phyloP scores from a whole-genome alignment of 92 coral and sea anemone species.

The Porites cylindrica region DNA sequence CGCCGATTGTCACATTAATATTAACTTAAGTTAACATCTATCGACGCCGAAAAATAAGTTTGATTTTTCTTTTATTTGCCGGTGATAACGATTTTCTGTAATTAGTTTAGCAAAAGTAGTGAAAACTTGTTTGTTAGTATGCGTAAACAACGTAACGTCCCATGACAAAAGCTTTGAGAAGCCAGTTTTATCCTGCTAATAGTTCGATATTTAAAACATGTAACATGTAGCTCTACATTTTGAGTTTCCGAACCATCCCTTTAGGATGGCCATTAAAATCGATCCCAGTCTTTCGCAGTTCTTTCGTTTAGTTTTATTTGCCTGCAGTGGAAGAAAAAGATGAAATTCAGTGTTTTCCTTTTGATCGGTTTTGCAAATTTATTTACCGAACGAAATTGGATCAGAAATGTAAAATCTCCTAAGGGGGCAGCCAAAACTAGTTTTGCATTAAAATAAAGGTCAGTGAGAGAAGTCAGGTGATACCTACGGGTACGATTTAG shows the following conservation, averaged over 20 bases:
- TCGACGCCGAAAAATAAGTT: conserved; percentile 31
- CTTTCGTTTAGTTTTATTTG: neutral
- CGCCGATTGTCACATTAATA: conserved; percentile 37
- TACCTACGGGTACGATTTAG: conserved; percentile 8
- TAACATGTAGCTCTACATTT: no score
- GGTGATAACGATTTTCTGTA: conserved; percentile 5
- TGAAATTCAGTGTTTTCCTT: neutral
- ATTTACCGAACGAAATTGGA: neutral
- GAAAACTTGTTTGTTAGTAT: neutral
- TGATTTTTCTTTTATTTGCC: neutral
- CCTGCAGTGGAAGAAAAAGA: neutral
- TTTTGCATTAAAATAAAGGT: neutral
- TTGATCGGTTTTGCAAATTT: neutral
- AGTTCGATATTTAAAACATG: no score
- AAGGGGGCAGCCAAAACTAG: neutral
- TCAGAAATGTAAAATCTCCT: neutral
- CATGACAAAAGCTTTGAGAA: neutral
- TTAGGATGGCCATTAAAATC: no score
- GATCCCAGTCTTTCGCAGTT: neutral
- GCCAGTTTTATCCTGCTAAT: neutral
- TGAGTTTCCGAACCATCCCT: no score
- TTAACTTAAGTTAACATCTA: conserved; percentile 4
- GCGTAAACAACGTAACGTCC: neutral
- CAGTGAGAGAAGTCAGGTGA: neutral
- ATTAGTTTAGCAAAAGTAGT: conserved; percentile 24